phyloP scores from a whole-genome alignment of 2,888 invertebrate genomes.

The Himalopsyche japonica region DNA sequence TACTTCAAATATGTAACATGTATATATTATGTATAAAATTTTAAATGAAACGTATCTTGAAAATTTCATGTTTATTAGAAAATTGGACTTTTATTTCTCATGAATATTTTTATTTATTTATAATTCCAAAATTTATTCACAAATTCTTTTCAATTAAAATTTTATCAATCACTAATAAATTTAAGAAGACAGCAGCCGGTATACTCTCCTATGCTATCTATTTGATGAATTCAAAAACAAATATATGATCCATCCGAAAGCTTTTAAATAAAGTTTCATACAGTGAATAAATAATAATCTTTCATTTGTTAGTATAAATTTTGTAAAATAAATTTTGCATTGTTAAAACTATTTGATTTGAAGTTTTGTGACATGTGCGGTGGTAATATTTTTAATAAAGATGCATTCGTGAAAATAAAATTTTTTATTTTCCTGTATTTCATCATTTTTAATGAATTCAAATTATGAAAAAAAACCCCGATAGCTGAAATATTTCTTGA shows the following conservation, averaged over 20 bases:
- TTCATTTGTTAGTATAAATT: not conserved
- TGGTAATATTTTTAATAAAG: slow-evolving; percentile 27
- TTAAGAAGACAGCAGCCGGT: not conserved
- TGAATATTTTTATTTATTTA: too few species aligned
- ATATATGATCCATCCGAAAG: not conserved
- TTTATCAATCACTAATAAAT: not conserved
- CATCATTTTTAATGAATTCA: too few species aligned
- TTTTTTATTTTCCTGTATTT: not conserved
- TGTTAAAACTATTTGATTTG: slow-evolving; percentile 7
- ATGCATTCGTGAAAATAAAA: slow-evolving; percentile 14
- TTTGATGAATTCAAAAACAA: not conserved
- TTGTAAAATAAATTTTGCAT: slow-evolving; percentile 3
- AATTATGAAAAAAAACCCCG: too few species aligned
- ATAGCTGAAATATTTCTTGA: too few species aligned
- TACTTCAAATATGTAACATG: too few species aligned
- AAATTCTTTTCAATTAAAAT: not conserved
- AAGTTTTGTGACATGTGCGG: slow-evolving; percentile 19
- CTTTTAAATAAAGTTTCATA: not conserved
- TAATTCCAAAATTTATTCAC: too few species aligned
- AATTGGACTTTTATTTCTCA: too few species aligned
- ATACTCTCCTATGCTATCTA: not conserved
- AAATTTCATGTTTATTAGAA: too few species aligned
- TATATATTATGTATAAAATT: too few species aligned
- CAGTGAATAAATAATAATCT: not conserved
- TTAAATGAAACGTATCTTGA: too few species aligned